Evolutionary conservation across 1,140 invertebrate genomes (phyloP).

Genomic region (Atta colombica): DNA sequence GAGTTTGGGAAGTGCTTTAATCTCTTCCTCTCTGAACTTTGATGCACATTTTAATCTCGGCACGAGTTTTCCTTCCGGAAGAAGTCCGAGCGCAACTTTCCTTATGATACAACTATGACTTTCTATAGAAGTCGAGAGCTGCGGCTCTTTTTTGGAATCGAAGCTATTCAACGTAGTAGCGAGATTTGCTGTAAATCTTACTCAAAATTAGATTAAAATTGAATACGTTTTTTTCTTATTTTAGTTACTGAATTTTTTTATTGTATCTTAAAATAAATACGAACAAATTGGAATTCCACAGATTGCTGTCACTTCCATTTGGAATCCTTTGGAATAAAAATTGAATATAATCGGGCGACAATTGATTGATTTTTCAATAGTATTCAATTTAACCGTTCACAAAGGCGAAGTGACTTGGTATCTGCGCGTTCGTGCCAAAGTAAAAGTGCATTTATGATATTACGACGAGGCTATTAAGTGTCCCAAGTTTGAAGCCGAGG

Average conservation of each 20-base stretch:
- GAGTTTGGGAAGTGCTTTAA: constrained; percentile 59
- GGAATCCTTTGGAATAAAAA: neutral
- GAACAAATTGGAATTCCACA: neutral
- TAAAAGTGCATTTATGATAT: constrained; percentile 63
- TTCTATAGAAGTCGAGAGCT: neutral
- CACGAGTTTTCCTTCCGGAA: constrained; percentile 41
- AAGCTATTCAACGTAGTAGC: neutral
- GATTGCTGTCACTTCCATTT: neutral
- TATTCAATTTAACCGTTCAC: neutral
- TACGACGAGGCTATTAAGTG: constrained; percentile 64
- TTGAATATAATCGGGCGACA: neutral
- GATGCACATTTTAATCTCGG: constrained; percentile 65
- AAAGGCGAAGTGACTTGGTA: neutral
- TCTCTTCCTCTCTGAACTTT: constrained; percentile 72
- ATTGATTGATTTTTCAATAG: neutral
- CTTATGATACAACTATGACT: constrained; percentile 24
- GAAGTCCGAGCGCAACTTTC: constrained; percentile 47
- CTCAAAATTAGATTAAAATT: constrained; percentile 9
- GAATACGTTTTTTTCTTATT: no score
- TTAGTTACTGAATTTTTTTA: neutral
- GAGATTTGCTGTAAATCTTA: no score
- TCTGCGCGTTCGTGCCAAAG: constrained; percentile 15
- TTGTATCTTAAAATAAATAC: neutral
- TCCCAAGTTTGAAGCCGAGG: constrained; percentile 42
- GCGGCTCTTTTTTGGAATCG: neutral